Base-by-base conservation (phyloP, 2,888 invertebrate species). In the Mythimna loreyi region DNA sequence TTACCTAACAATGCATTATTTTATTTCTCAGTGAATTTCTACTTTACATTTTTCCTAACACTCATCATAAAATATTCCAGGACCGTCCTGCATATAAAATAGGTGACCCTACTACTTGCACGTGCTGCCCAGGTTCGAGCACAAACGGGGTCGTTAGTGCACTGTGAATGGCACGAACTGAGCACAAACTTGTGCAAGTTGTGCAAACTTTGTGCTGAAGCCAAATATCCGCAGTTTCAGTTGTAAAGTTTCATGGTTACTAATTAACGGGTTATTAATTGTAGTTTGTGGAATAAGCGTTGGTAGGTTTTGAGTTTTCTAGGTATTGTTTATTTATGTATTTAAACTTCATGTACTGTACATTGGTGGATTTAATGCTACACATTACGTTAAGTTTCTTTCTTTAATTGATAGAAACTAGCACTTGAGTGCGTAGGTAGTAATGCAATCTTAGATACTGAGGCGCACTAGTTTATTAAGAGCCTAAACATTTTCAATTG, bases 121-220 rank as follows among this genome's bases (percentile, higher is more conserved):
- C 60, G 49, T 59, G 74, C 74, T 58, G 61, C 61, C 62, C 40
- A 45, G 45, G 45, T 56, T 55, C 36, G 25, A 30, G 62, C 33
- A 81, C 82, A 81, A 76, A 53, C 55, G 47, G 30, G 58, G 47
- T 80, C 80, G 67, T 83, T 80, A 80, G 74, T 55, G 68, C 59
- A 28, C 21, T 25, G 47, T 62, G 64, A 71, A 78, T 75, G 64
- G 66, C 80, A 49, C 28, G 47, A 50, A 53, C 45, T 43, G 19
- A 57, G 16, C 67, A 57, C 67, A 21, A 66, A 80, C 66, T 58
- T 50, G n/a, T 58, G 62, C 57, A 57, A 69, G 56, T 59, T 70
- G 69, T 50, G 71, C 50, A 56, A 63, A 75, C 23, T 75, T 55
- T 11, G 53, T 52, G 50, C 47, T 43, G 53, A 52, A 60, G 50